These are phyloP conservation scores for Acrocephalus arundinaceus DNA, from an alignment of 2,113 vertebrate genomes.

Conservation along the genomic window DNA sequence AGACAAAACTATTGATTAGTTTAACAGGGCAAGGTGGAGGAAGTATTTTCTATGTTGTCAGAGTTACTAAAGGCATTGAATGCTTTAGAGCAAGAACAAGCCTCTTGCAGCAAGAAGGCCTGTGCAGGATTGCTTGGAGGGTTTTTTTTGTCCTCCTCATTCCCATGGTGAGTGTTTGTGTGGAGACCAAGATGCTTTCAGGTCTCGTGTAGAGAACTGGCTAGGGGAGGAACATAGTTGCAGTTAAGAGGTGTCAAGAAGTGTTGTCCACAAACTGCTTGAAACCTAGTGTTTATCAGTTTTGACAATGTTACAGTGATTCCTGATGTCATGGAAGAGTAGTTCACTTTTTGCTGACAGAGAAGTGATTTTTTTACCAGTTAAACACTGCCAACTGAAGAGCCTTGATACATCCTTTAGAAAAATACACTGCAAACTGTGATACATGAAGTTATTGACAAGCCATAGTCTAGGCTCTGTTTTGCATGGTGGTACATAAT, in stretches of 20 bases:
- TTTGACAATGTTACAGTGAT: neutral
- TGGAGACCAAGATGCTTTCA: neutral
- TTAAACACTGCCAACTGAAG: neutral
- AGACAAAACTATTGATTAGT: neutral
- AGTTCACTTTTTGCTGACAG: neutral
- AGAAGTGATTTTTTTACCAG: neutral
- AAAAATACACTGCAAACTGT: neutral
- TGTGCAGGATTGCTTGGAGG: neutral
- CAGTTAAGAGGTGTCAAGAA: neutral
- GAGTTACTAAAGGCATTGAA: neutral
- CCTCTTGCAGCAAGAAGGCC: neutral
- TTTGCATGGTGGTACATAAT: neutral
- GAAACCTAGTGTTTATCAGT: accelerated
- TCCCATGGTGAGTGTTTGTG: neutral
- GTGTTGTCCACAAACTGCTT: neutral
- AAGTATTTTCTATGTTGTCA: neutral
- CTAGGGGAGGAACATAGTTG: neutral
- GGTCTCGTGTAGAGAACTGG: neutral
- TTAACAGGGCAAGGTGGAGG: neutral
- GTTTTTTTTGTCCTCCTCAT: neutral
- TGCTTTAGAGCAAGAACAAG: neutral
- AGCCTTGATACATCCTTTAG: neutral
- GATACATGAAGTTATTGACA: neutral
- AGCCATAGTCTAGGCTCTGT: neutral
- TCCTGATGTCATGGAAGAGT: neutral